These are phyloP conservation scores for Ceriagrion tenellum DNA, from an alignment of 2,888 invertebrate genomes.

Conservation along the genomic window DNA sequence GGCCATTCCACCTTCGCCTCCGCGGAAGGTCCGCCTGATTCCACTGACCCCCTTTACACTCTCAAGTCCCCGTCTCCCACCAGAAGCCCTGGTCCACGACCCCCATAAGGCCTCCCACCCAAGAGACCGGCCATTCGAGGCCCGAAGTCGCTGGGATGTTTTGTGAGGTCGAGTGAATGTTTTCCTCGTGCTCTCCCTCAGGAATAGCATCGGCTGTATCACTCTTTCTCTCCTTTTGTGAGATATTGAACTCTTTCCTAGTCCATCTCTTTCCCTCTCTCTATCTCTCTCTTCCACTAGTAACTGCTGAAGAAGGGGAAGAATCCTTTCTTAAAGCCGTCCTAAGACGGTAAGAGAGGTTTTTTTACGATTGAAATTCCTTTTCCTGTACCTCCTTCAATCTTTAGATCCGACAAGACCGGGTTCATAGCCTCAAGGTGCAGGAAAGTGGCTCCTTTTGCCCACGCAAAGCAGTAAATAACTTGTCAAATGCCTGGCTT, in stretches of 20 bases:
- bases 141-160: constrained; percentile 39
- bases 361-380: constrained; percentile 11
- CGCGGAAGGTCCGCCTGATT: background rate
- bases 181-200: background rate
- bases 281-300: background rate
- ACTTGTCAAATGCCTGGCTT: background rate
- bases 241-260: constrained; percentile 45
- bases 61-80: background rate
- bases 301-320: background rate
- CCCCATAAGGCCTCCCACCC: constrained; percentile 52
- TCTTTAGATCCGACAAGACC: background rate
- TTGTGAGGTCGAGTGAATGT: constrained; percentile 20
- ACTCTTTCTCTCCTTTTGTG: background rate
- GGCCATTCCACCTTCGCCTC: background rate
- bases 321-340: constrained; percentile 31
- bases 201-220: constrained; percentile 45
- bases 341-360: background rate
- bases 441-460: background rate
- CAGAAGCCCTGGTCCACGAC: constrained; percentile 30
- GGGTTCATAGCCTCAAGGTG: background rate
- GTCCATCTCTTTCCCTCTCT: background rate
- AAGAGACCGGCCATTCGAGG: constrained; percentile 57
- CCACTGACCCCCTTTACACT: background rate
- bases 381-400: background rate
- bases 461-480: background rate